Base-by-base conservation (phyloP, 2,888 invertebrate genomes). In the Polia nebulosa region DNA sequence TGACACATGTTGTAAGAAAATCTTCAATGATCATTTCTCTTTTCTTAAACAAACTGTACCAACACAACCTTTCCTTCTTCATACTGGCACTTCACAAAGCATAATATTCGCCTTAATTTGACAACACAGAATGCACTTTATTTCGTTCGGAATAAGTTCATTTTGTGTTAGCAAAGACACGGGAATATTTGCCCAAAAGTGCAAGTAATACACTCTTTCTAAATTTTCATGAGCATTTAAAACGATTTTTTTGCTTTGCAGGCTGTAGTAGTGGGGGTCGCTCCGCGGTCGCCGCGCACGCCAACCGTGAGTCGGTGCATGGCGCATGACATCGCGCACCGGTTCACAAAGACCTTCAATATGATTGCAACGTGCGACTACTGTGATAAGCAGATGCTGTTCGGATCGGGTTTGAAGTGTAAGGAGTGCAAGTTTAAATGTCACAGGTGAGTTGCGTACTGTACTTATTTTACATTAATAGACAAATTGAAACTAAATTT, bases 401-500 rank as follows among this genome's bases (percentile, higher is more conserved):
- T 98, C 90, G 98, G 97, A 39, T 96, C 97, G 27, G 98, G 97
- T 11, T 96, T 98, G 82, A 99, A 98, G 93, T 99, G 99, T 93
- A 99, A 98, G 91, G 99, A 99, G 93, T 99, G 99, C 97, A 99
- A 99, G 96, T 99, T 98, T 90, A 98, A 97, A 86, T 98, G 98
- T 90, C 98, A 98, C 92, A 96, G 97, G 91, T 49, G n/a, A 49
- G 27, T 39, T 4, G 0, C n/a, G n/a, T n/a, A n/a, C n/a, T n/a
- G n/a, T n/a, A n/a, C n/a, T n/a, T n/a, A n/a, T n/a, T n/a, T n/a
- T n/a, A n/a, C n/a, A n/a, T n/a, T n/a, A n/a, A n/a, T n/a, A n/a
- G n/a, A n/a, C n/a, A n/a, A n/a, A n/a, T n/a, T n/a, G n/a, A n/a
- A n/a, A n/a, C n/a, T n/a, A n/a, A n/a, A n/a, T n/a, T n/a, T n/a